These are phyloP conservation scores for Argyra leucocephala DNA, from an alignment of 2,888 invertebrate species.

Conservation along the genomic window DNA sequence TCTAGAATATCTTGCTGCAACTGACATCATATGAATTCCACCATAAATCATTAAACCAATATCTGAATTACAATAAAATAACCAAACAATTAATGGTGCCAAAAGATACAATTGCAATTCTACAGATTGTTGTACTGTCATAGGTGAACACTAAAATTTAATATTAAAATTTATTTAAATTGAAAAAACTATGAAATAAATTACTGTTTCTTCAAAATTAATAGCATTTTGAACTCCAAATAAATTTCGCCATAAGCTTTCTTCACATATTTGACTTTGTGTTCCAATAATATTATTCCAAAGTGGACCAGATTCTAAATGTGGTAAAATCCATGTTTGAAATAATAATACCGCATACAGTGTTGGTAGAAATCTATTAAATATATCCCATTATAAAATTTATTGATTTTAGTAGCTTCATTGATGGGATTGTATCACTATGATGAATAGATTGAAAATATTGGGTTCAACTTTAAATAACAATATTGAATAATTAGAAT, in stretches of 20 bases:
- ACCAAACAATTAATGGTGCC: constrained; percentile 56
- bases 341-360: constrained; percentile 54
- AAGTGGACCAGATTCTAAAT: constrained; percentile 55
- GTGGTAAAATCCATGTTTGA: constrained; percentile 59
- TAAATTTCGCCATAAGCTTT: constrained; percentile 59
- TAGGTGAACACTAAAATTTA: constrained; percentile 59
- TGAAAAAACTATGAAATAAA: background rate
- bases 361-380: constrained; percentile 53
- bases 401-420: no score
- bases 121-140: constrained; percentile 63
- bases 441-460: no score
- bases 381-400: constrained; percentile 4
- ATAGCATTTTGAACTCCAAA: constrained; percentile 60
- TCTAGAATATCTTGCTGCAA: constrained; percentile 54
- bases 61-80: constrained; percentile 49
- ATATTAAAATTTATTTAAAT: background rate
- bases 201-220: constrained; percentile 59
- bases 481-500: no score
- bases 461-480: no score
- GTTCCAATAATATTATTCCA: constrained; percentile 56
- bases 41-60: constrained; percentile 50
- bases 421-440: no score
- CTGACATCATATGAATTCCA: constrained; percentile 49
- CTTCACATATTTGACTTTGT: constrained; percentile 56
- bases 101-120: constrained; percentile 63